Evolutionary conservation across 2,113 vertebrate genomes (phyloP).

Genomic region (Octodon degus): DNA sequence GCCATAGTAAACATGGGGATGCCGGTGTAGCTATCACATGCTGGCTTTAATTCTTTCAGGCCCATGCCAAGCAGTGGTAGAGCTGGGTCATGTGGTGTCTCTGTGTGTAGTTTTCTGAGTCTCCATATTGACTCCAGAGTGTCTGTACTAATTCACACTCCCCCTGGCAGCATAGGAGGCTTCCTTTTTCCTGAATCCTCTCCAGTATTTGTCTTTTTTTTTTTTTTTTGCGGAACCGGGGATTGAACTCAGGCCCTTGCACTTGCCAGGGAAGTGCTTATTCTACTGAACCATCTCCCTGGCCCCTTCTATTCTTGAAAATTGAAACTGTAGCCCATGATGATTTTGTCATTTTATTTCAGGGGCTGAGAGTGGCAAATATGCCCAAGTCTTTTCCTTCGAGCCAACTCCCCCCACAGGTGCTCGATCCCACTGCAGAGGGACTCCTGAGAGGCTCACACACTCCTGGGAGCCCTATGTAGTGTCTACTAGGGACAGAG

Average conservation of each 20-base stretch:
- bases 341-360: slow-evolving; percentile 11
- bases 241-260: no score
- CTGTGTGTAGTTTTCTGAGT: background rate
- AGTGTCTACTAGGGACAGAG: background rate
- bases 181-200: background rate
- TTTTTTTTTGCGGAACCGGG: background rate
- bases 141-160: background rate
- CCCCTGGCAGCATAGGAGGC: background rate
- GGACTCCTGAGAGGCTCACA: background rate
- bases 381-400: background rate
- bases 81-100: background rate
- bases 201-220: background rate
- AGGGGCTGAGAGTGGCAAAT: background rate
- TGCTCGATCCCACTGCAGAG: background rate
- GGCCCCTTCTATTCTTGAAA: background rate
- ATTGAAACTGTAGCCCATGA: no score
- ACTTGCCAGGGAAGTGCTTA: no score
- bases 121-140: background rate
- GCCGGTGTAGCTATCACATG: background rate
- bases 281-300: no score
- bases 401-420: background rate
- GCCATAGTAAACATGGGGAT: background rate
- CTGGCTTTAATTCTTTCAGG: background rate
- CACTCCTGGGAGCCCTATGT: background rate
- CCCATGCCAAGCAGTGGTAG: background rate